These are phyloP conservation scores for Adoxophyes honmai DNA, from an alignment of 1,140 invertebrate genomes.

Conservation along the genomic window DNA sequence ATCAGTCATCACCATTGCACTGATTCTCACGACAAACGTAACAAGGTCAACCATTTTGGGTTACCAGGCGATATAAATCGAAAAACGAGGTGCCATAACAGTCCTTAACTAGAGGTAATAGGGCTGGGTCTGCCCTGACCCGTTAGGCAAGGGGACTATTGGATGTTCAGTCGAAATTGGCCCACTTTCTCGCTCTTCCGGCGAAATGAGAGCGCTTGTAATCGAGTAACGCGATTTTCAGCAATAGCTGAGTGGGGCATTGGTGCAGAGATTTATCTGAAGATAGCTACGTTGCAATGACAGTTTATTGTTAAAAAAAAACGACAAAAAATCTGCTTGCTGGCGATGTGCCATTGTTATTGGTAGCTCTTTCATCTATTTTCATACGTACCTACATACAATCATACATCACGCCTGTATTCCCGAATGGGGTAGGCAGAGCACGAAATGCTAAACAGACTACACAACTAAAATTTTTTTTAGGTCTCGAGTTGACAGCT, in stretches of 20 bases:
- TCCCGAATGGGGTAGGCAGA: too few species aligned
- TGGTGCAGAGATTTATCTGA: background rate
- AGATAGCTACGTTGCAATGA: background rate
- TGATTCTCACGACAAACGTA: slow-evolving; percentile 3
- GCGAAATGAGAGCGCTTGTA: slow-evolving; percentile 7
- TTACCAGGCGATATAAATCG: background rate
- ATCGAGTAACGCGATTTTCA: slow-evolving; percentile 6
- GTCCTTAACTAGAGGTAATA: background rate
- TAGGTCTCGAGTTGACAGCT: too few species aligned
- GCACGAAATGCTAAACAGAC: too few species aligned
- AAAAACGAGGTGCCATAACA: background rate
- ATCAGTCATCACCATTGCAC: background rate
- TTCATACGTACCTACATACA: too few species aligned
- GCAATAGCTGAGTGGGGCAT: background rate
- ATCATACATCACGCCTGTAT: too few species aligned
- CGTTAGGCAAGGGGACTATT: background rate
- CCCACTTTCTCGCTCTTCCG: slow-evolving; percentile 2
- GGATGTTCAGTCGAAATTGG: background rate
- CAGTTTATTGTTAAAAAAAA: too few species aligned
- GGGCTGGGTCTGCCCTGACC: background rate
- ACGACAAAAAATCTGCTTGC: too few species aligned
- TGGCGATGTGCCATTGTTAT: too few species aligned
- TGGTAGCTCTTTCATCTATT: too few species aligned
- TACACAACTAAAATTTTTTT: too few species aligned
- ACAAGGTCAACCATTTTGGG: slow-evolving; percentile 10